Evolutionary conservation across 1,140 invertebrate species (phyloP), one percentile per base, ranked within the genome.

Genomic region (Drosophila mojavensis): DNA sequence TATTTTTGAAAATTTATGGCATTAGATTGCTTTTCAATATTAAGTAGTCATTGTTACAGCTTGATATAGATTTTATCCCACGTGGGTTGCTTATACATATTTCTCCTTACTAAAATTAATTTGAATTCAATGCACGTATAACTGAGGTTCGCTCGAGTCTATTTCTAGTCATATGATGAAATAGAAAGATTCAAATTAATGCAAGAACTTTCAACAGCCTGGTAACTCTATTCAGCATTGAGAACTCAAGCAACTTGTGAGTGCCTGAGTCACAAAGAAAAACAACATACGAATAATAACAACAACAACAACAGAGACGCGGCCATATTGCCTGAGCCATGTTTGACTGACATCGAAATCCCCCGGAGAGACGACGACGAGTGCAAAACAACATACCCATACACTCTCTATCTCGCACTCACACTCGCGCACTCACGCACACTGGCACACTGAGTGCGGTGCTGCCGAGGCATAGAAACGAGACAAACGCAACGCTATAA

Each of bases 401-500:
- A 66, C 67, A 61, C 60, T 36, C 50, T 36, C 64, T 30, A 43
- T 47, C 15, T 28, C 56, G 43, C 62, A 83, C 59, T 39, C 82
- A 82, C 50, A 71, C 67, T 36, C 28, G 11, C 48, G 9, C 65
- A 71, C 45, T 54, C 56, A 67, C 76, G 36, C 66, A 68, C 62
- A 65, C 67, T 68, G 30, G 24, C n/a, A 48, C 61, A 58, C 36
- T 5, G n/a, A 68, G 50, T 66, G 51, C 47, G 61, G 45, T 64
- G 51, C 36, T 78, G 76, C 68, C 77, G 74, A 78, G 69, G 77
- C 72, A 90, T 90, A 86, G 86, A 90, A 90, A 90, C 78, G 85
- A 80, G 77, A 64, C 65, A 75, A 78, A 69, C 83, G 75, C 82
- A 71, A 70, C 89, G 86, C 70, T 91, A 91, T 91, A 91, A 91